Evolutionary conservation across 2,113 vertebrate species (phyloP).

Genomic region (Balaeniceps rex): DNA sequence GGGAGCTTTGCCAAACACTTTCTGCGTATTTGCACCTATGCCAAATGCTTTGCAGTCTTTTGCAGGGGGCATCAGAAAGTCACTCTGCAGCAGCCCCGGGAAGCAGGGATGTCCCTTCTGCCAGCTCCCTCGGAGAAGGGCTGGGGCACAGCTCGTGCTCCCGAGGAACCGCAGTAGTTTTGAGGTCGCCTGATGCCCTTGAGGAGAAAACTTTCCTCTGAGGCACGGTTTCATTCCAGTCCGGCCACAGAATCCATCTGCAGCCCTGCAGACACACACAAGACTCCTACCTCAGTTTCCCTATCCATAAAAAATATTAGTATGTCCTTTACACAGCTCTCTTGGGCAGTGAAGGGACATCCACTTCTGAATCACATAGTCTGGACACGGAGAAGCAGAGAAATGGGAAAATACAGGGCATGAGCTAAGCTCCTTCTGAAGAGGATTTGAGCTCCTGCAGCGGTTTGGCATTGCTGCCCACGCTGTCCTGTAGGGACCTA

Average conservation of each 20-base stretch:
- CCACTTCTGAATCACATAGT: background rate
- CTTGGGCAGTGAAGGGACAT: background rate
- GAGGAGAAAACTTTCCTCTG: background rate
- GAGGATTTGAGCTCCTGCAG: background rate
- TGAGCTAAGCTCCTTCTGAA: background rate
- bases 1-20: background rate
- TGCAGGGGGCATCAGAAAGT: background rate
- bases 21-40: background rate
- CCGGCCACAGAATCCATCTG: background rate
- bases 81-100: background rate
- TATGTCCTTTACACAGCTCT: background rate
- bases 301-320: background rate
- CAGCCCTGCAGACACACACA: background rate
- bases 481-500: background rate
- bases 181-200: background rate
- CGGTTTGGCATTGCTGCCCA: background rate
- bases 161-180: background rate
- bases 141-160: background rate
- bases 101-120: background rate
- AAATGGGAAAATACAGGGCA: background rate
- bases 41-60: slow-evolving; percentile 57
- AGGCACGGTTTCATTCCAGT: background rate
- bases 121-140: background rate
- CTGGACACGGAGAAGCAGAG: background rate
- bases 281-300: background rate